Conservation (phyloP, 2,113 vertebrate genomes). For the Felis chaus region DNA sequence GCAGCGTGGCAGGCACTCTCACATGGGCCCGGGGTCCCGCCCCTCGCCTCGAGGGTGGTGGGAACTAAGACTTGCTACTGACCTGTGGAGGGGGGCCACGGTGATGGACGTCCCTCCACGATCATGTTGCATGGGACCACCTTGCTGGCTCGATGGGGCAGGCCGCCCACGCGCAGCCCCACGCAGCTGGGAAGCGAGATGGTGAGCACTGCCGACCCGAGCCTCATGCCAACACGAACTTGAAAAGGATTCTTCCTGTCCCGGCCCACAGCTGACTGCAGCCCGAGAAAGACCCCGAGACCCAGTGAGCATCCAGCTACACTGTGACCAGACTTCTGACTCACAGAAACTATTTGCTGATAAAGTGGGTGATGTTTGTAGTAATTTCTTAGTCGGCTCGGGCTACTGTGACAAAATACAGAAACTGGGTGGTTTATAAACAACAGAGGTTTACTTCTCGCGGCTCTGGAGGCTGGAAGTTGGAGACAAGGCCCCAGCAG, state of each 20-base stretch:
- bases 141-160: background rate
- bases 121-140: background rate
- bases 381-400: fast-evolving
- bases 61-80: background rate
- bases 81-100: background rate
- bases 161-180: background rate
- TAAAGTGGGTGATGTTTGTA: background rate
- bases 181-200: background rate
- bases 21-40: background rate
- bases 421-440: background rate
- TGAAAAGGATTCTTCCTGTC: background rate
- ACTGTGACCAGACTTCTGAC: background rate
- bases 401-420: background rate
- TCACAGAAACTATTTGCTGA: background rate
- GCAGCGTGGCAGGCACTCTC: background rate
- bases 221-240: no score
- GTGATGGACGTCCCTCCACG: background rate
- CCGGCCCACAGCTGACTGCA: background rate
- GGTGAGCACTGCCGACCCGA: no score
- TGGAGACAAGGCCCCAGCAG: background rate
- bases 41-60: background rate
- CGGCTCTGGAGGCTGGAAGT: background rate
- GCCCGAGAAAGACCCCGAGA: background rate
- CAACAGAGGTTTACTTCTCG: background rate
- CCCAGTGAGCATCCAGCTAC: background rate